Percentiles rank a stretch among this genome's conserved stretches.
Evolutionary conservation across 2,113 vertebrate genomes (phyloP).

Genomic region (Phylloscopus whistleri): DNA sequence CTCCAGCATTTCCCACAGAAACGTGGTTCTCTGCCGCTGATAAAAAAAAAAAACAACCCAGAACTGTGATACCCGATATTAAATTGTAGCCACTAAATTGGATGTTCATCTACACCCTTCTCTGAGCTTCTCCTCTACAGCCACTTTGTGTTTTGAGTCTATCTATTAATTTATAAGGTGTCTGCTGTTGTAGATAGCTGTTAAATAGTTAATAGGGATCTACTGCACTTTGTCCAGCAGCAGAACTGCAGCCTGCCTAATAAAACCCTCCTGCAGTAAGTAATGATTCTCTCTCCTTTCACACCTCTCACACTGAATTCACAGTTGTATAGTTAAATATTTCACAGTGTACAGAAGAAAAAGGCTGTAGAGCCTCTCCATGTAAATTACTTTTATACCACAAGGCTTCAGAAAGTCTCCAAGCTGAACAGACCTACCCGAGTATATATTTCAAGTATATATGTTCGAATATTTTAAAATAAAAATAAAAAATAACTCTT

Average conservation of each 20-base stretch:
- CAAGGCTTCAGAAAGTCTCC: neutral
- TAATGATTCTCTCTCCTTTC: constrained; percentile 1
- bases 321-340: constrained; percentile 7
- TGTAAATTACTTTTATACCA: constrained; percentile 1
- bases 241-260: constrained; percentile 4
- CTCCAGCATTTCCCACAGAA: neutral
- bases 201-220: constrained; percentile 47
- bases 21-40: neutral
- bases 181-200: constrained; percentile 12
- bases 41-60: neutral
- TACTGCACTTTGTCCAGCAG: constrained; percentile 15
- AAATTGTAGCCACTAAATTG: neutral
- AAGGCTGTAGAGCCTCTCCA: neutral
- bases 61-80: neutral
- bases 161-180: constrained; percentile 13
- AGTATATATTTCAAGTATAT: neutral
- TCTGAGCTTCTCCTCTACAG: neutral
- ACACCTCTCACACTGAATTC: neutral
- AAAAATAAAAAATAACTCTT: neutral
- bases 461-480: neutral
- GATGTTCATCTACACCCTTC: neutral
- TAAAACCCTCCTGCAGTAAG: constrained; percentile 2
- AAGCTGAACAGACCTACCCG: neutral
- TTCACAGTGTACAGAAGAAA: constrained; percentile 20
- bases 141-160: constrained; percentile 9